Evolutionary conservation across 2,888 invertebrate species (phyloP), one percentile per base, ranked within the genome.

Genomic region (Drosophila limbata): DNA sequence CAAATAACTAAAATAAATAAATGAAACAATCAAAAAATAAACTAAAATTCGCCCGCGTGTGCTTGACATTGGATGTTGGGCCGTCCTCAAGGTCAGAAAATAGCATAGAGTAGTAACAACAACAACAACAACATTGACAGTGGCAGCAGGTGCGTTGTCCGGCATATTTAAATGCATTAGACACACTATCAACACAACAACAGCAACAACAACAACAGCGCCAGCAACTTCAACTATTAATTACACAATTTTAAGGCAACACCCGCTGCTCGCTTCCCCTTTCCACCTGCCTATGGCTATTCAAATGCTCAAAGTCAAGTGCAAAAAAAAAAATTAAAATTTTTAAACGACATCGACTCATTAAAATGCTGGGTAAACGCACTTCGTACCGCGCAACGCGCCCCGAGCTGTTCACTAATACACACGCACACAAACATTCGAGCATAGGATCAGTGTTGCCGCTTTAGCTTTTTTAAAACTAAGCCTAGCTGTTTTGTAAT

Each of bases 291-390:
- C 56, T 25, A 48, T 45, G 37, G 42, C 51, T 60, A 72, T 77
- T 77, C 72, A 67, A 67, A 71, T 60, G 66, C 67, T 72, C 75
- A 81, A 81, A 81, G 81, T 81, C 84, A 81, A 81, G 81, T 77
- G 81, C 81, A 81, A 83, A 80, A 67, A 25, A 40, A 61, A 81
- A 83, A 80, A 67, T 21, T 37, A 61, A 66, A 55, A 37, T 35
- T 47, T n/a, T 42, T 25, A 44, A 65, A 65, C 72, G 69, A 72
- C 81, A 81, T 75, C 69, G 40, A 48, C 75, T 85, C 67, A 86
- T 82, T 86, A 76, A 82, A 83, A 86, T 83, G 84, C 84, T 73
- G 80, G 70, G 63, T 62, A 61, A 73, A 73, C 62, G 78, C 60
- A 53, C 65, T 59, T 67, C 45, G 67, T 55, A 60, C 50, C 39